Conservation (phyloP, 2,113 vertebrate species). For the Calonectris borealis region DNA sequence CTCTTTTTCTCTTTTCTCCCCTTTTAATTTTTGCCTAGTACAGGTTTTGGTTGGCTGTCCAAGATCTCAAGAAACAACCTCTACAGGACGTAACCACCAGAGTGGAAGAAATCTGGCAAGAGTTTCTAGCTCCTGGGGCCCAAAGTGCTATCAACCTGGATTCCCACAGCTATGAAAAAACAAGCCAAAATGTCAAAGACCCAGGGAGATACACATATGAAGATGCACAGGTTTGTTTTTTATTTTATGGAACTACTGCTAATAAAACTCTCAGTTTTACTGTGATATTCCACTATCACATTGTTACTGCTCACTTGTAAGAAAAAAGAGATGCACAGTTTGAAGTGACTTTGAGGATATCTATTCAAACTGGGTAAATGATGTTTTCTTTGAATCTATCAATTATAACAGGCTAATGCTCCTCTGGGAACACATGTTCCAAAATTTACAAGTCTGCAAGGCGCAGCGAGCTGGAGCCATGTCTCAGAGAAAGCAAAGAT, state of each 20-base stretch:
- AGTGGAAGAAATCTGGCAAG: conserved; percentile 95
- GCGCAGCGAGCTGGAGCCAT: not conserved
- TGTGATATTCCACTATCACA: not conserved
- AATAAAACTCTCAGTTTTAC: not conserved
- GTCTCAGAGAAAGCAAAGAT: conserved; percentile 16
- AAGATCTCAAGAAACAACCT: conserved; percentile 91
- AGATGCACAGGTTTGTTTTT: conserved; percentile 89
- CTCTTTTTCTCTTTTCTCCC: not conserved
- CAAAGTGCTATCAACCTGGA: conserved; percentile 96
- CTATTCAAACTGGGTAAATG: conserved; percentile 22
- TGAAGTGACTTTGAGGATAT: conserved; percentile 32
- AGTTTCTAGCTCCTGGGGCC: conserved; percentile 93
- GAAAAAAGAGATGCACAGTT: conserved; percentile 5
- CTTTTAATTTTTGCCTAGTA: not conserved
- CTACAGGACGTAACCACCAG: conserved; percentile 86
- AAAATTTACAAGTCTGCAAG: conserved; percentile 39
- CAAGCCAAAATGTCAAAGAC: conserved; percentile 95
- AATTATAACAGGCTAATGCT: conserved; percentile 9
- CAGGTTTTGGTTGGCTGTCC: conserved; percentile 96
- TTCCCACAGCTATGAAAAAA: conserved; percentile 95
- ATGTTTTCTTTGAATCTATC: conserved; percentile 27
- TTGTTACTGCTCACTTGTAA: conserved; percentile 16
- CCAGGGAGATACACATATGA: conserved; percentile 94
- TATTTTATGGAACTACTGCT: conserved; percentile 8
- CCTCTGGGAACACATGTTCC: conserved; percentile 35